Evolutionary conservation across 30 jellyfish, hydroid and myxozoan genomes (phyloP), one percentile per base, ranked within the genome.

Genomic region (Chironex yamaguchii): DNA sequence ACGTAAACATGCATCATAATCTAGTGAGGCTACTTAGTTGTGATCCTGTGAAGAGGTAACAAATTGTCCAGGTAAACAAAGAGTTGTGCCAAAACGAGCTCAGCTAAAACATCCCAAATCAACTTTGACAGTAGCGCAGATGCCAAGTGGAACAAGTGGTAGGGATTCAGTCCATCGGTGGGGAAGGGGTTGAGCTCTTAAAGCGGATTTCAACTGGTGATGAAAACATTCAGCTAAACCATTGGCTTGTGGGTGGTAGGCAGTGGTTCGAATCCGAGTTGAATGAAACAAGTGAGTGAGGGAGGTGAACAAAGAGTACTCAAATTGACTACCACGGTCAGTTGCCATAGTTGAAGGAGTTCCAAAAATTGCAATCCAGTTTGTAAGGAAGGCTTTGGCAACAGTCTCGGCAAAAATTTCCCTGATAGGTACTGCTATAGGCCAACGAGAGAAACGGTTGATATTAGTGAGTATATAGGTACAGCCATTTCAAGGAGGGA

Each of bases 171-270:
- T n/a, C n/a, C n/a, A n/a, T n/a, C n/a, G n/a, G n/a, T n/a, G n/a
- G n/a, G n/a, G n/a, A n/a, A n/a, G n/a, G n/a, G n/a, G n/a, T n/a
- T n/a, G n/a, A n/a, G 96, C 96, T 20, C 36, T 33, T 6, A 74
- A 1, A 21, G 87, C 2, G 0, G 87, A 31, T 28, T 85, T 85
- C 0, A 73, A 32, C 26, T 17, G 23, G 35, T 72, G 86, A 29
- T 29, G 91, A 27, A 71, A 65, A 1, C 94, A 24, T 51, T 84
- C 92, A 21, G 65, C 78, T 85, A 74, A 25, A 20, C 92, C 96
- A 35, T 85, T 85, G 62, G 94, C 75, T 13, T 51, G 67, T 13
- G 92, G 96, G 29, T 85, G 96, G 49, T 85, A 85, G 3, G 91
- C 49, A 2, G 85, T 85, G 29, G 86, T 85, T 14, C 63, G 68